A percentile compares a stretch with the other conserved stretches of the same genome.
These are phyloP conservation scores for Pantherophis alleghaniensis DNA, from an alignment of 2,797 vertebrate genomes.

Conservation along the genomic window DNA sequence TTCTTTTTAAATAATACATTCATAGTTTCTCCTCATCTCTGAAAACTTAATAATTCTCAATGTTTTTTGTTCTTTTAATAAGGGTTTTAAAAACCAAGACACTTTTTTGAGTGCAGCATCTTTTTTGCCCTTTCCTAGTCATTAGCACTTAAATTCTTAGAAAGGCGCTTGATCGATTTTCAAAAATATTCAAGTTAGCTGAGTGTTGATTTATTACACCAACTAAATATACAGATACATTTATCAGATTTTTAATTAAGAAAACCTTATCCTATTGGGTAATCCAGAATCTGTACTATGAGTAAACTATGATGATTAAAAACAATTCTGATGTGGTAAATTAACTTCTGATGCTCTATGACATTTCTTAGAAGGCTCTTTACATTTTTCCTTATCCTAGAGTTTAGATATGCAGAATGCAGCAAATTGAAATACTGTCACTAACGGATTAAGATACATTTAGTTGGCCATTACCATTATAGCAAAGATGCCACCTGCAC, in stretches of 20 bases:
- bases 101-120: constrained; percentile 37
- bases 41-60: constrained; percentile 62
- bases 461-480: neutral
- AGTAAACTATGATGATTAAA: neutral
- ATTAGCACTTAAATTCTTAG: constrained; percentile 20
- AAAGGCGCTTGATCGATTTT: constrained; percentile 30
- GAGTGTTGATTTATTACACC: constrained; percentile 19
- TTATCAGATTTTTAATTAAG: constrained; percentile 1
- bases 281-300: neutral
- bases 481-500: neutral
- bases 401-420: neutral
- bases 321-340: neutral
- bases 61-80: constrained; percentile 58
- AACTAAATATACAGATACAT: constrained; percentile 1
- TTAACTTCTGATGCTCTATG: neutral
- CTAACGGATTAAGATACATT: neutral
- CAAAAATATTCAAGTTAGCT: constrained; percentile 25
- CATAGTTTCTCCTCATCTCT: constrained; percentile 35
- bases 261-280: neutral
- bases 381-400: neutral
- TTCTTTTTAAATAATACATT: constrained; percentile 77
- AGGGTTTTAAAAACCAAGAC: constrained; percentile 55
- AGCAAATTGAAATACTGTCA: neutral
- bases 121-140: neutral
- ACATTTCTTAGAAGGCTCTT: neutral